Percentiles rank a stretch among this genome's conserved stretches.
Evolutionary conservation across 2,888 invertebrate genomes (phyloP).

Genomic region (Cryptosula pallasiana): DNA sequence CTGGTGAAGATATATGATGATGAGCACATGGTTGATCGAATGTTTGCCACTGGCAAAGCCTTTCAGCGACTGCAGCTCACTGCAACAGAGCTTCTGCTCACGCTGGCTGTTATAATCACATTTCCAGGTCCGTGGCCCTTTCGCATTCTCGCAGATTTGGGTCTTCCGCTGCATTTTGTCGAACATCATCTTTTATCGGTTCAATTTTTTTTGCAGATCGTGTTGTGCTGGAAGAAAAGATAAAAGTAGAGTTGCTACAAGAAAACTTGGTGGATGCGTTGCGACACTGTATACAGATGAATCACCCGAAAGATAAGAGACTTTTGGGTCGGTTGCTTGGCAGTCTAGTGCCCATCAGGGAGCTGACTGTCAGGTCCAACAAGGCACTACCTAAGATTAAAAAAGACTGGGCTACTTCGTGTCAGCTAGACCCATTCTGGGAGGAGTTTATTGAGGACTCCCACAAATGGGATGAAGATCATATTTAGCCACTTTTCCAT

Average conservation of each 20-base stretch:
- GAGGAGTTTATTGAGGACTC: conserved; percentile 6
- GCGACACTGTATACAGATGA: conserved; percentile 4
- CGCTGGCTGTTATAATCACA: background rate
- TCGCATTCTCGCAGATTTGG: background rate
- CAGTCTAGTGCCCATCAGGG: background rate
- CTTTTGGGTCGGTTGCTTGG: conserved; percentile 1
- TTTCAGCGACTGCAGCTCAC: background rate
- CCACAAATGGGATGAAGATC: background rate
- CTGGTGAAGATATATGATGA: conserved; percentile 16
- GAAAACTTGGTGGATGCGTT: conserved; percentile 11
- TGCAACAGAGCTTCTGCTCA: background rate
- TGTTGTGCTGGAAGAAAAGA: background rate
- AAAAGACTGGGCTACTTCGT: conserved; percentile 4
- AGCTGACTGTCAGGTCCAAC: conserved; percentile 9
- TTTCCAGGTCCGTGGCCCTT: conserved; percentile 14
- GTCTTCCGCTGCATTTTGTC: background rate
- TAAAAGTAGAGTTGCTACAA: background rate
- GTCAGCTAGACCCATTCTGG: conserved; percentile 8
- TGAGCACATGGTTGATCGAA: conserved; percentile 19
- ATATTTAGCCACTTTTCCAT: background rate
- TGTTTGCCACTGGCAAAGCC: background rate
- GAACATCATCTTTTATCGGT: background rate
- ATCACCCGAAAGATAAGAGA: conserved; percentile 17
- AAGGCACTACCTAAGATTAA: conserved; percentile 16
- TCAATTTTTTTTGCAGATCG: background rate